A percentile compares a stretch with the other conserved stretches of the same genome.
Conservation (phyloP, 2,797 vertebrate species). For the Geotrypetes seraphini region DNA sequence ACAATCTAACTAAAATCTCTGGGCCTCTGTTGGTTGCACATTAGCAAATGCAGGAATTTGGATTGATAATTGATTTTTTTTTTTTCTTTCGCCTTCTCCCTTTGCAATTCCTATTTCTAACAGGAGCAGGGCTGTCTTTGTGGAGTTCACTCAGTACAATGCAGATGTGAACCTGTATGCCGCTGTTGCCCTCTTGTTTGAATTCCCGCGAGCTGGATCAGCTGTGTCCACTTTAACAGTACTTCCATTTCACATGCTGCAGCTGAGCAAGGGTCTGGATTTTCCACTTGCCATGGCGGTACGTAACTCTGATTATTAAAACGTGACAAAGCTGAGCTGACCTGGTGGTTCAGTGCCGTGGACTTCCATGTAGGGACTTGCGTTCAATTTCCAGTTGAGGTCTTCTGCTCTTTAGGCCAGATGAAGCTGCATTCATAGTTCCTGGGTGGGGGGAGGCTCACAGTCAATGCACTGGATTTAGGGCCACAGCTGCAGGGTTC, state of each 20-base stretch:
- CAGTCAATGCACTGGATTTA: too few relatives aligned
- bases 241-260: slow-evolving; percentile 43
- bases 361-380: too few relatives aligned
- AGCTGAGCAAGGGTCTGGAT: slow-evolving; percentile 28
- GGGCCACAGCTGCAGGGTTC: too few relatives aligned
- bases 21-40: too few relatives aligned
- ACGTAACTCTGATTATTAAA: slow-evolving; percentile 13
- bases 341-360: too few relatives aligned
- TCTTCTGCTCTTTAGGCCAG: too few relatives aligned
- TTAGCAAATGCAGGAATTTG: too few relatives aligned
- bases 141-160: slow-evolving; percentile 63
- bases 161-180: slow-evolving; percentile 48
- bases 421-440: too few relatives aligned
- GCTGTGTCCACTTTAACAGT: slow-evolving; percentile 33
- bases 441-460: too few relatives aligned
- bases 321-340: neutral
- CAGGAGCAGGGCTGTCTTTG: slow-evolving; percentile 39
- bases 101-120: too few relatives aligned
- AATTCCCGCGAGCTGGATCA: slow-evolving; percentile 12
- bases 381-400: too few relatives aligned
- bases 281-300: slow-evolving; percentile 47
- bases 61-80: neutral
- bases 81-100: neutral
- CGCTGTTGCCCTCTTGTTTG: slow-evolving; percentile 42
- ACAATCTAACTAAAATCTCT: too few relatives aligned